These are phyloP conservation scores for Alexandromys fortis DNA, from an alignment of 2,113 vertebrate species.

Conservation along the genomic window DNA sequence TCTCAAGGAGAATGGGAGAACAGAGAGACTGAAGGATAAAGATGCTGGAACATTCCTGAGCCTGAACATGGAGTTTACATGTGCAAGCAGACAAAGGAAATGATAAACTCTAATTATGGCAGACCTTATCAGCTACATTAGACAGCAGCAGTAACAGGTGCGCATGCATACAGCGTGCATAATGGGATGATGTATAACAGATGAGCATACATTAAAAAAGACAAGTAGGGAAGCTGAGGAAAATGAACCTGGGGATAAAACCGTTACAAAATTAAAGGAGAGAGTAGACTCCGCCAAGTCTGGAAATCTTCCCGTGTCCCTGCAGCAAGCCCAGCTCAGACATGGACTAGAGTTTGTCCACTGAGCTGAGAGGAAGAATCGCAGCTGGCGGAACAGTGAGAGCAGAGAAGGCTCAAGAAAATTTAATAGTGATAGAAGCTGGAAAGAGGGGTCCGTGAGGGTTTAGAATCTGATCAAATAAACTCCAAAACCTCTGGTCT, in stretches of 20 bases:
- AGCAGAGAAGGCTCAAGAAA: background rate
- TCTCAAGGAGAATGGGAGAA: background rate
- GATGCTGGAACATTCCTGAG: background rate
- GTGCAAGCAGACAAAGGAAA: background rate
- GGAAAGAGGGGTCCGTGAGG: background rate
- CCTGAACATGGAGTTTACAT: background rate
- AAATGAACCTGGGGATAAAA: accelerated
- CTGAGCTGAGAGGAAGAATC: background rate
- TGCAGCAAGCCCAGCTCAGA: background rate
- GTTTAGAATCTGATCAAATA: background rate
- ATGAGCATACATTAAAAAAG: background rate
- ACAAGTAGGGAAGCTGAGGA: background rate
- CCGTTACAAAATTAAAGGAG: background rate
- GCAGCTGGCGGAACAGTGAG: background rate
- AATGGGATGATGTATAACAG: background rate
- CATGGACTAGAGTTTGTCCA: background rate
- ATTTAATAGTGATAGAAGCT: background rate
- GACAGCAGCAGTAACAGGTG: background rate
- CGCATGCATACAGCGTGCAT: background rate
- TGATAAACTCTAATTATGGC: background rate
- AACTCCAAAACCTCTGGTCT: background rate
- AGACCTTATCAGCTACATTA: background rate
- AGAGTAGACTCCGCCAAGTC: background rate
- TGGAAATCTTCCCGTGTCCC: background rate
- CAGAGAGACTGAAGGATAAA: background rate